Conservation (phyloP, 2,797 vertebrate species). For the Phaenicophaeus curvirostris region DNA sequence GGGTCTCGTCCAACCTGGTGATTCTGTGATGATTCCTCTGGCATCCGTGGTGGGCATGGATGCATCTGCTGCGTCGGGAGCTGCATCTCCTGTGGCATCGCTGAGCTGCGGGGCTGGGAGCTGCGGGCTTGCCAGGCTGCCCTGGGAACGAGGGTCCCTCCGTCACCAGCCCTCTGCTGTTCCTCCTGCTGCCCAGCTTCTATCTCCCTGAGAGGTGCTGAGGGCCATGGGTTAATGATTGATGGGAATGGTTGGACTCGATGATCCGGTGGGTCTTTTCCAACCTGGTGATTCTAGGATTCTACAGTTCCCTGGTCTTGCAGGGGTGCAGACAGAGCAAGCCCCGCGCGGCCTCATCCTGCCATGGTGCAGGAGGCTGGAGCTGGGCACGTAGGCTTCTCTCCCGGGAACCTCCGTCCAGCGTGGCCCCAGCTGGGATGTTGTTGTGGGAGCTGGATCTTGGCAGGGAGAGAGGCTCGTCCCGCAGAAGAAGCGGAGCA, state of each 20-base stretch:
- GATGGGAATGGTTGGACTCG: no score
- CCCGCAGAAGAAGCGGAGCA: neutral
- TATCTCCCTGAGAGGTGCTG: no score
- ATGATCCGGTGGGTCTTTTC: no score
- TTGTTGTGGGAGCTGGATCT: neutral
- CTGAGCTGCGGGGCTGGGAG: neutral
- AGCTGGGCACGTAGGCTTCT: fast-evolving
- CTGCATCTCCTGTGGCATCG: fast-evolving
- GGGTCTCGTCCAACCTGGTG: no score
- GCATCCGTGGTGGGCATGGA: fast-evolving
- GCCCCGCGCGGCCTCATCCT: neutral
- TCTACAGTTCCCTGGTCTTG: fast-evolving
- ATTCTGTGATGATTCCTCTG: no score
- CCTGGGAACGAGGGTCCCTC: neutral
- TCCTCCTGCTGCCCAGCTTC: neutral
- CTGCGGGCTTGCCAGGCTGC: no score
- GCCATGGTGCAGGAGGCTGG: neutral
- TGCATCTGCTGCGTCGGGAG: fast-evolving
- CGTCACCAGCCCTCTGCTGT: fast-evolving
- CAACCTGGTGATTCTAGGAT: no score
- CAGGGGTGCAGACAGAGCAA: neutral
- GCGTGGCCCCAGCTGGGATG: fast-evolving
- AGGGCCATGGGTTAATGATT: no score
- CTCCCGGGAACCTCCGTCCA: neutral
- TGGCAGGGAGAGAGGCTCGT: neutral